A percentile compares a stretch with the other conserved stretches of the same genome.
phyloP scores from a whole-genome alignment of 2,797 vertebrate genomes.

The Halcyon smyrnensis region DNA sequence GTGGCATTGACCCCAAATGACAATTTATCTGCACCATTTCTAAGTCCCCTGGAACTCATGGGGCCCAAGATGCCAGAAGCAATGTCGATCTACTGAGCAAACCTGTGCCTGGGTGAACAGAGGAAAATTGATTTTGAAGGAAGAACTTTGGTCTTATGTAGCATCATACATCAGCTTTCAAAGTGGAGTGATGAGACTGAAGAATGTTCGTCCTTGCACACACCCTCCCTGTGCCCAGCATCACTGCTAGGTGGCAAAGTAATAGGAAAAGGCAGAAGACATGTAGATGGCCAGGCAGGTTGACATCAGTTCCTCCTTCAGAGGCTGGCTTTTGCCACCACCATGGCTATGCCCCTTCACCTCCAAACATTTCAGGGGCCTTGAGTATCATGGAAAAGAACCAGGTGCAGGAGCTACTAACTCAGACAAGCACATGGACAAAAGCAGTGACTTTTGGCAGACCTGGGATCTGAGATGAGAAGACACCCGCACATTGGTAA shows the following conservation, averaged over 20 bases:
- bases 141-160: not conserved
- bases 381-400: rapidly evolving
- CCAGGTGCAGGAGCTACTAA: not conserved
- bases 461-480: not conserved
- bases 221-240: rapidly evolving
- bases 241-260: not conserved
- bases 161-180: not conserved
- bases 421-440: not conserved
- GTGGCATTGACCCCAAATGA: slow-evolving; percentile 1
- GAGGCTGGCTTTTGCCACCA: not conserved
- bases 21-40: slow-evolving; percentile 31
- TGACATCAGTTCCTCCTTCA: not conserved
- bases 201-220: not conserved
- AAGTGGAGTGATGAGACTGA: not conserved
- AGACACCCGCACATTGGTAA: not conserved
- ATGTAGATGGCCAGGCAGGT: not conserved
- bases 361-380: not conserved
- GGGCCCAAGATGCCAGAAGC: not conserved
- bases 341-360: not conserved
- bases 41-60: not conserved
- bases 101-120: rapidly evolving
- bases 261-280: not conserved
- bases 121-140: not conserved
- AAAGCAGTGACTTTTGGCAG: not conserved
- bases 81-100: not conserved